phyloP scores from a whole-genome alignment of 1,140 invertebrate species.

The Adoxophyes honmai region DNA sequence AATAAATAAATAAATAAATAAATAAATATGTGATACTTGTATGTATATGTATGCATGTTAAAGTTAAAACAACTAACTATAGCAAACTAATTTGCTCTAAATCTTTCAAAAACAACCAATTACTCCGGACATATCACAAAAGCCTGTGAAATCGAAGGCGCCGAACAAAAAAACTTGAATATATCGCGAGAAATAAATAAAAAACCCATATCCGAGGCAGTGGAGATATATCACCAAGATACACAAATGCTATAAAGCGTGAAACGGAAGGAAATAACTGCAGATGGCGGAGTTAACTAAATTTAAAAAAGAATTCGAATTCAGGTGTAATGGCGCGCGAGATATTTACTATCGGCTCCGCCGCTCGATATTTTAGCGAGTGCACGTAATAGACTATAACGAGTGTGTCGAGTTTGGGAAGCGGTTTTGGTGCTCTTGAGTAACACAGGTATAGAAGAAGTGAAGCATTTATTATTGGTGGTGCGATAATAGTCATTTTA shows the following conservation, averaged over 20 bases:
- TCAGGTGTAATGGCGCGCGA: constrained; percentile 30
- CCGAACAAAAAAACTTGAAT: neutral
- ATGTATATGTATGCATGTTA: too few relatives aligned
- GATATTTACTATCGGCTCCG: constrained; percentile 36
- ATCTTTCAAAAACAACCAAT: too few relatives aligned
- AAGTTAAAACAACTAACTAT: too few relatives aligned
- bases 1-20: too few relatives aligned
- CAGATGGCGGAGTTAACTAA: constrained; percentile 42
- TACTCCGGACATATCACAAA: too few relatives aligned
- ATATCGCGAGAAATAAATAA: neutral
- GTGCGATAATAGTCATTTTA: too few relatives aligned
- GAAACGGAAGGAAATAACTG: constrained; percentile 25
- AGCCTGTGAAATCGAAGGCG: neutral
- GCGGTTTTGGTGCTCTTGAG: too few relatives aligned
- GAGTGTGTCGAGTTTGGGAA: too few relatives aligned
- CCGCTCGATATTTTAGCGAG: constrained; percentile 1
- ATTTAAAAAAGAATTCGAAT: constrained; percentile 34
- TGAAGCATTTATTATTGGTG: too few relatives aligned
- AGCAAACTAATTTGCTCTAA: too few relatives aligned
- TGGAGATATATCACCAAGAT: neutral
- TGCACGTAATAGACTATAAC: neutral
- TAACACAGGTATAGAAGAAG: too few relatives aligned
- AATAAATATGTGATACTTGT: too few relatives aligned
- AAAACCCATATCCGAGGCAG: neutral
- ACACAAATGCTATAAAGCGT: constrained; percentile 21